Conservation (phyloP, 2,888 invertebrate genomes). For the Mechanitis mazaeus region DNA sequence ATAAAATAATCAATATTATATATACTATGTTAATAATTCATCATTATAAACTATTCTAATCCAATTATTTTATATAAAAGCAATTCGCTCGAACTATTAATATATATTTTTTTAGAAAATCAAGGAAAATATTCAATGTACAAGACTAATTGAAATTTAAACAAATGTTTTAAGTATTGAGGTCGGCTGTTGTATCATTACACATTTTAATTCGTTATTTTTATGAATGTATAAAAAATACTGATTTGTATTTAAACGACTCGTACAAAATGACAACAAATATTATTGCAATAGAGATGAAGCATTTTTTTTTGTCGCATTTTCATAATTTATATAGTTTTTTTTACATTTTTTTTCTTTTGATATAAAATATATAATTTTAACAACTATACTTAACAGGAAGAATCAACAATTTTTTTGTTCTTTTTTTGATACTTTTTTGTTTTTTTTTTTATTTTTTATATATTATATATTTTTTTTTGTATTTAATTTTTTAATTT, state of each 20-base stretch:
- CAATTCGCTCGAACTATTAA: no score
- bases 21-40: neutral
- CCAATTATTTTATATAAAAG: neutral
- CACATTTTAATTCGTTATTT: conserved; percentile 3
- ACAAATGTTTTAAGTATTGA: conserved; percentile 2
- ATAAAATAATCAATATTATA: neutral
- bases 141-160: conserved; percentile 2
- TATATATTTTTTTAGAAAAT: neutral
- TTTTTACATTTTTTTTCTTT: neutral
- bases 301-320: neutral
- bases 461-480: neutral
- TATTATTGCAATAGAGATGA: neutral
- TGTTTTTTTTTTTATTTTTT: neutral
- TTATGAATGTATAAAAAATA: conserved; percentile 5
- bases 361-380: conserved; percentile 1
- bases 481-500: neutral
- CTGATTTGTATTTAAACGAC: neutral
- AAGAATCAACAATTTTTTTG: neutral
- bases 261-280: neutral
- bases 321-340: neutral
- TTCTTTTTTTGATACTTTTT: neutral
- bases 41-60: neutral
- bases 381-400: conserved; percentile 1
- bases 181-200: conserved; percentile 7
- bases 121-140: neutral